Percentiles rank a stretch among this genome's conserved stretches.
Evolutionary conservation across 2,797 vertebrate genomes (phyloP).

Genomic region (Gymnopithys bicolor): DNA sequence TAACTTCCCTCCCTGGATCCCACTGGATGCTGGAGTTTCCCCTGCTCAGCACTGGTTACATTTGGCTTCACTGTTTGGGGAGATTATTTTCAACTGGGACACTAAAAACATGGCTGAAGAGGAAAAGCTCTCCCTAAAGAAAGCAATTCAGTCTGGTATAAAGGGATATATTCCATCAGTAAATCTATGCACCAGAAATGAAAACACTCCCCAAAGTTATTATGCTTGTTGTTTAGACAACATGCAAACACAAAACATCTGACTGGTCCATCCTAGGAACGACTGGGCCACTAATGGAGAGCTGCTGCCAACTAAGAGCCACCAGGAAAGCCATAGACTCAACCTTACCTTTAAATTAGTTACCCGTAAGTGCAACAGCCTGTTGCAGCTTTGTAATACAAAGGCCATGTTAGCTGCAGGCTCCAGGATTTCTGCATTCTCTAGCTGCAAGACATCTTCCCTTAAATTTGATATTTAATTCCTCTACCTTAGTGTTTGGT

Average conservation of each 20-base stretch:
- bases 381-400: background rate
- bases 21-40: background rate
- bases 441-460: background rate
- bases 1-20: background rate
- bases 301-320: background rate
- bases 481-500: background rate
- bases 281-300: background rate
- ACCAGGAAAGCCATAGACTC: slow-evolving; percentile 39
- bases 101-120: slow-evolving; percentile 40
- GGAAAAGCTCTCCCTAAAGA: background rate
- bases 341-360: background rate
- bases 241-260: slow-evolving; percentile 48
- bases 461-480: slow-evolving; percentile 22
- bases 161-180: slow-evolving; percentile 1
- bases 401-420: background rate
- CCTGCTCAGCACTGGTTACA: background rate
- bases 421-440: background rate
- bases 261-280: background rate
- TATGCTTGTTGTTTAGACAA: background rate
- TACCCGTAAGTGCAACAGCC: background rate
- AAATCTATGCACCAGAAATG: slow-evolving; percentile 40
- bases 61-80: slow-evolving; percentile 7
- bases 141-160: background rate
- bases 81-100: background rate
- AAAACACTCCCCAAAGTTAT: background rate